Conservation (phyloP, 2,797 vertebrate species). For the Myiotriccus ornatus region DNA sequence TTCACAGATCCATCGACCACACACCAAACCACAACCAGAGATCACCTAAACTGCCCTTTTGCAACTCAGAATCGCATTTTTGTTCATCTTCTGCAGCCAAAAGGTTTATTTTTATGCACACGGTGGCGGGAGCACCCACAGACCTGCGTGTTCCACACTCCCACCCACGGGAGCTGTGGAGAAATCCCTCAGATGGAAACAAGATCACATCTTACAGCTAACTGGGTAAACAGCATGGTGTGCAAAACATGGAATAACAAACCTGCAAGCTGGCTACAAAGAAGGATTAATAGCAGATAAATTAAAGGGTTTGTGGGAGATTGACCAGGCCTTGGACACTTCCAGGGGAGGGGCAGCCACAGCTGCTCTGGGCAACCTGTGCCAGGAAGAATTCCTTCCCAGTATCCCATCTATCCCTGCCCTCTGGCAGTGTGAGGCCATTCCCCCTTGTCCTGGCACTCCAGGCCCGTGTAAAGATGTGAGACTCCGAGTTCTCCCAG, state of each 20-base stretch:
- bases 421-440: neutral
- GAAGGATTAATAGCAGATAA: neutral
- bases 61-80: neutral
- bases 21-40: neutral
- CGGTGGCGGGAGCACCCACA: neutral
- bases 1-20: neutral
- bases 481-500: neutral
- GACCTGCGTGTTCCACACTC: fast-evolving
- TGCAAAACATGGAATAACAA: neutral
- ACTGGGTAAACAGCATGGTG: neutral
- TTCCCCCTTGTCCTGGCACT: neutral
- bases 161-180: neutral
- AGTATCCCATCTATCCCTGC: fast-evolving
- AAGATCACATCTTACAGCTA: neutral
- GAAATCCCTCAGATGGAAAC: neutral
- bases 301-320: neutral
- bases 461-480: fast-evolving
- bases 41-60: neutral
- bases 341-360: neutral
- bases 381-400: neutral
- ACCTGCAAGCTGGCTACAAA: neutral
- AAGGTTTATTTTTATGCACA: neutral
- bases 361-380: neutral
- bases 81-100: neutral
- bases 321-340: neutral